Base-by-base conservation (phyloP, 2,797 vertebrate species). In the Rhinogobio ventralis region DNA sequence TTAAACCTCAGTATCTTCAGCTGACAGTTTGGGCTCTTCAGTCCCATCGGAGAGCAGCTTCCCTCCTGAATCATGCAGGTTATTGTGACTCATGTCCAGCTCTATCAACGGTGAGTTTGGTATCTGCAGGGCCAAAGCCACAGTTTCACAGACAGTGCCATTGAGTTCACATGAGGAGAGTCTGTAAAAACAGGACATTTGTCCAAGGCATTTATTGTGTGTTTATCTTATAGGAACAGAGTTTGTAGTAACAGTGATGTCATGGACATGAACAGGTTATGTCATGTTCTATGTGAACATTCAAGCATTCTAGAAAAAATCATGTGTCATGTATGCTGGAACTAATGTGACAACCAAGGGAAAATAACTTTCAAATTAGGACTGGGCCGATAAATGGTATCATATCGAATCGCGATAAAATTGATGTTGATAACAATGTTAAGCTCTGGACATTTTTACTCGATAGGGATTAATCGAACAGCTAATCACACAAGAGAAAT, bases 151-250 rank as follows among this genome's bases (percentile, higher is more conserved):
- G 55, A 4, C 0, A 4, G 0, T n/a, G 15, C 5, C 1, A 49
- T 17, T 4, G 9, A 5, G 23, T 13, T 1, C 0, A 60, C n/a
- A 25, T 4, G 0, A 0, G 4, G n/a, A 60, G n/a, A 60, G n/a
- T 60, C 55, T 60, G 55, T 60, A 60, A 60, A 57, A 60, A 60
- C 10, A 60, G 8, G 55, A 60, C 1, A 57, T 4, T 57, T 23
- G 4, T 11, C 55, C 55, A 57, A 11, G 1, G 0, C 10, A 60
- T 11, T 49, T 49, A 55, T 4, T 23, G 3, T 23, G 3, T n/a
- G 20, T 55, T 55, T 9, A 55, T 55, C 20, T 23, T 10, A 8
- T 55, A 55, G 53, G 20, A 55, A 55, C 8, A 57, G 53, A 10
- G 9, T 57, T 57, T 57, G 9, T 57, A n/a, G 8, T 57, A 9